Evolutionary conservation across 2,888 invertebrate genomes (phyloP), one percentile per base, ranked within the genome.

Genomic region (Agonopterix arenella): DNA sequence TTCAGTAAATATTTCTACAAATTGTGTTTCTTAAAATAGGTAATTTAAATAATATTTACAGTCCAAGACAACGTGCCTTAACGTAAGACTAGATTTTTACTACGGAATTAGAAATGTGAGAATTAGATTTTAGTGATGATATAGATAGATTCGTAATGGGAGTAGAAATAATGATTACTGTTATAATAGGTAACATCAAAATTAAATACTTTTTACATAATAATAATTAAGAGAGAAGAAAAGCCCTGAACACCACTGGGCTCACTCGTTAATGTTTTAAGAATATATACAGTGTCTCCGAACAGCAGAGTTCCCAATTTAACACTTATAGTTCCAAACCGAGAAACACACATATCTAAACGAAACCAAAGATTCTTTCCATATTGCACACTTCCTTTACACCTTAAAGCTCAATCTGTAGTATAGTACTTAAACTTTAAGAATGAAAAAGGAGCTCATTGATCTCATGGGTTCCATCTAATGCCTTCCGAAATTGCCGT

Each of bases 1-100:
- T 55, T 47, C 78, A 78, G 76, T 76, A 76, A 82, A 84, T 76
- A 76, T 73, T 73, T 62, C 68, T 68, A 68, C 80, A 82, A 80
- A 69, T 70, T 68, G 72, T 77, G 48, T 65, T 66, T 60, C 76
- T 75, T 80, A 80, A 64, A 76, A 70, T 73, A 28, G 28, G 28
- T 28, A 73, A 69, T 73, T 67, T 86, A 88, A n/a, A n/a, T 84
- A 28, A 28, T 28, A 28, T 28, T 63, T 84, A 88, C 84, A 88
- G 73, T 80, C 71, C 73, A 77, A 83, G 79, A 81, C 78, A 72
- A 71, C 72, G 75, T 76, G 80, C 80, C 85, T 84, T 86, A 86
- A 83, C 73, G 73, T 86, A 88, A 84, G 88, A 89, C 88, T 89
- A 89, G 88, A 89, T 77, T 88, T 28, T 86, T 85, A 85, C 88